Conservation (phyloP, 2,797 vertebrate genomes). For the Fringilla coelebs region DNA sequence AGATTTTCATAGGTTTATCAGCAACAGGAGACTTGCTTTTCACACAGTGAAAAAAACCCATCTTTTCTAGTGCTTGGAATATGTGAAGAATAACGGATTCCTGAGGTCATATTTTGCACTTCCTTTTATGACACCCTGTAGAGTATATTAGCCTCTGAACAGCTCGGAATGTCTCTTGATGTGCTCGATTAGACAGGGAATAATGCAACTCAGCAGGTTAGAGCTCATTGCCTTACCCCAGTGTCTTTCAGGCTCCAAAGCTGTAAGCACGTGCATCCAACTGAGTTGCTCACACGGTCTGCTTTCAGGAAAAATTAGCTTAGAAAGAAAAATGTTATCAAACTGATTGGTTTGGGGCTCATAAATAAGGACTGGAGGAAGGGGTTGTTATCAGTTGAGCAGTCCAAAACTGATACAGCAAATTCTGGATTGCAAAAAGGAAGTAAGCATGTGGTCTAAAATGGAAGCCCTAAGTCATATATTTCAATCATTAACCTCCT, state of each 20-base stretch:
- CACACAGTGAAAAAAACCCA: conserved; percentile 49
- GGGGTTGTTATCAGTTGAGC: background rate
- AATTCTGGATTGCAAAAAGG: background rate
- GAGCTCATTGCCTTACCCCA: conserved; percentile 3
- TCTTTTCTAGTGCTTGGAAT: conserved; percentile 66
- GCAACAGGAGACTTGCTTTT: conserved; percentile 54
- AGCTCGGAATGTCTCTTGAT: conserved; percentile 11
- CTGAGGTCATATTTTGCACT: conserved; percentile 63
- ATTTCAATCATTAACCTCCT: conserved; percentile 18
- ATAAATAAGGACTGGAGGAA: background rate
- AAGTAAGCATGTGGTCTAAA: conserved; percentile 14
- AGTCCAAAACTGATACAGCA: background rate
- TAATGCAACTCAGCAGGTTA: background rate
- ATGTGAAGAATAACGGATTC: conserved; percentile 60
- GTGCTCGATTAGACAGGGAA: conserved; percentile 12
- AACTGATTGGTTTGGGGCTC: background rate
- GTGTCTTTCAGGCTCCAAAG: conserved; percentile 3
- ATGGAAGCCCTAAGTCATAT: conserved; percentile 16
- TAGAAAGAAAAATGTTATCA: background rate
- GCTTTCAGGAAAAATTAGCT: background rate
- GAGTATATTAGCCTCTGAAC: background rate
- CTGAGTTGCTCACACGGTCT: background rate
- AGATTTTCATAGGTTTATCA: conserved; percentile 48
- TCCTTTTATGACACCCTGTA: conserved; percentile 31
- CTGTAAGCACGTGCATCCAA: background rate